phyloP scores from a whole-genome alignment of 2,113 vertebrate species.

The Amazona guildingii region DNA sequence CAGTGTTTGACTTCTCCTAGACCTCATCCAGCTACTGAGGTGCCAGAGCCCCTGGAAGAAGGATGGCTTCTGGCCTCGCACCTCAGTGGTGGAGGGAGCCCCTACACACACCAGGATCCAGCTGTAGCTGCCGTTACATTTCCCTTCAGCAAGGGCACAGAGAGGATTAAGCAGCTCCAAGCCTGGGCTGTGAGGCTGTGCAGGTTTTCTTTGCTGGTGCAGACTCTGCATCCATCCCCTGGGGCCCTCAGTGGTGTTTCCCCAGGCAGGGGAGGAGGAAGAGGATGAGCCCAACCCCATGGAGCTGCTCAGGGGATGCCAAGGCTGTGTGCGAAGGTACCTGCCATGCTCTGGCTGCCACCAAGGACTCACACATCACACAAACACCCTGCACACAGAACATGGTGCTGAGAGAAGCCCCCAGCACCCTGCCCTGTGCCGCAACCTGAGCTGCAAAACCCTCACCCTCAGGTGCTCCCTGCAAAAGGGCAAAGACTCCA shows the following conservation, averaged over 20 bases:
- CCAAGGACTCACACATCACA: neutral
- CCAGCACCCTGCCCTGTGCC: neutral
- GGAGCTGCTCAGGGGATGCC: neutral
- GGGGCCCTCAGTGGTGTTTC: neutral
- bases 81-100: fast-evolving
- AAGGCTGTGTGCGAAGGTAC: neutral
- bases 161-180: neutral
- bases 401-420: neutral
- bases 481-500: neutral
- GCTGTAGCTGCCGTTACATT: neutral
- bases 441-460: neutral
- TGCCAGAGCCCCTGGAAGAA: neutral
- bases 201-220: neutral
- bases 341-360: neutral
- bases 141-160: neutral
- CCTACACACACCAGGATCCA: neutral
- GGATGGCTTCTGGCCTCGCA: neutral
- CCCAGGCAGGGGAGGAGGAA: neutral
- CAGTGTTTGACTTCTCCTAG: neutral
- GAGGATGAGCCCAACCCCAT: neutral
- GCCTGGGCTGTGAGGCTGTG: neutral
- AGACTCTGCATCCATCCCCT: neutral
- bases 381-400: neutral
- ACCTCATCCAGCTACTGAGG: neutral
- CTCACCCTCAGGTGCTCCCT: neutral